phyloP scores from a whole-genome alignment of 2,113 vertebrate genomes.

The Salvelinus sp. region DNA sequence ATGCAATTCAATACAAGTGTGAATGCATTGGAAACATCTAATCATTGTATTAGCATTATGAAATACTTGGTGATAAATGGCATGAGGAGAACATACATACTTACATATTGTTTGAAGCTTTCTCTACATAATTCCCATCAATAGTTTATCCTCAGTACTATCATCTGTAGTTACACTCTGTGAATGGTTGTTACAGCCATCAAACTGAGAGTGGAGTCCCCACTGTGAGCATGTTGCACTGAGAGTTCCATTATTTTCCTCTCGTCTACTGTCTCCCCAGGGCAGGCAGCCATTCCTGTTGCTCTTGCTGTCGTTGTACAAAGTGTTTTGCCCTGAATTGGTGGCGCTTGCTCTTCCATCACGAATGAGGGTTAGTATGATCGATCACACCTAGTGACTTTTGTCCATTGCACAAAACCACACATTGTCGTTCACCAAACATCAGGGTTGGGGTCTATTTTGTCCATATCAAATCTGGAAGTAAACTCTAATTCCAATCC shows the following conservation, averaged over 20 bases:
- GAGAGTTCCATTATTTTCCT: conserved; percentile 4
- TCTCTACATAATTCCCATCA: not conserved
- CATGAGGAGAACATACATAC: not conserved
- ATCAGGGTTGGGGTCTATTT: too few relatives aligned
- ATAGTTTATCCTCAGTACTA: not conserved
- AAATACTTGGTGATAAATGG: conserved; percentile 5
- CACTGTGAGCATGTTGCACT: not conserved
- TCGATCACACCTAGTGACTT: not conserved
- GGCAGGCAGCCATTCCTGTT: conserved; percentile 83
- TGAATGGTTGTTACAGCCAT: not conserved
- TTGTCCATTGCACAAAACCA: not conserved
- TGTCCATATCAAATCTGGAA: not conserved
- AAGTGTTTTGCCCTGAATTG: conserved; percentile 82
- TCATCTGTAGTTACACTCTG: not conserved
- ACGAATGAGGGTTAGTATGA: conserved; percentile 79
- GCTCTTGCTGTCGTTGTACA: conserved; percentile 87
- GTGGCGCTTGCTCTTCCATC: conserved; percentile 80
- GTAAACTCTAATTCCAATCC: not conserved
- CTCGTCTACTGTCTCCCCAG: conserved; percentile 55
- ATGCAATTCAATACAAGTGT: not conserved
- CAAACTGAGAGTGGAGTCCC: not conserved
- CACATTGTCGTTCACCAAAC: not conserved
- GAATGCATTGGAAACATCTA: conserved; percentile 16
- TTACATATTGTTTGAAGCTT: not conserved
- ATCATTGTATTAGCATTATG: not conserved